Evolutionary conservation across 23 tunicate genomes (phyloP).

Genomic region (Styela plicata): DNA sequence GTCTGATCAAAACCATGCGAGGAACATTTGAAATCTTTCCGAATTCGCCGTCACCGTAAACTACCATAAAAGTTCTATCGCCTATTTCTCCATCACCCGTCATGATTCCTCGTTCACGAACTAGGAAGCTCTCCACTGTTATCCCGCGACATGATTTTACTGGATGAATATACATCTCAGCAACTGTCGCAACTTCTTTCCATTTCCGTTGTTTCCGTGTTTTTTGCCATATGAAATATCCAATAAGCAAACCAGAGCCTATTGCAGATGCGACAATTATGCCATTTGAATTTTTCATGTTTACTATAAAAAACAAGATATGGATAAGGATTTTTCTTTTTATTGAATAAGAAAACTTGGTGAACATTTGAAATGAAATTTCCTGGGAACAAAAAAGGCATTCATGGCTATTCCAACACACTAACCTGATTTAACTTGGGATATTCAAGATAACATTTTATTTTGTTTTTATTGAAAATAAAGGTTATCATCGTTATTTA

Average conservation of each 20-base stretch:
- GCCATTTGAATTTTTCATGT: not conserved
- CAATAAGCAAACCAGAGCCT: not conserved
- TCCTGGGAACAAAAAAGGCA: too few relatives aligned
- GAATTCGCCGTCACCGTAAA: not conserved
- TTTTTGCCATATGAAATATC: not conserved
- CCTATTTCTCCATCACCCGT: not conserved
- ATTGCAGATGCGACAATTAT: not conserved
- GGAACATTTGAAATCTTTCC: not conserved
- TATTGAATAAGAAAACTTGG: too few relatives aligned
- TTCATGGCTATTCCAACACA: too few relatives aligned
- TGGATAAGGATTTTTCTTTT: too few relatives aligned
- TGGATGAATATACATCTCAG: slow-evolving; percentile 34
- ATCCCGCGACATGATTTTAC: slow-evolving; percentile 29
- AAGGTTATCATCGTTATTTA: too few relatives aligned
- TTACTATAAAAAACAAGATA: too few relatives aligned
- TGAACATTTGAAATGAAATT: too few relatives aligned
- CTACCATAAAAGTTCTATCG: not conserved
- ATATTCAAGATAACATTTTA: too few relatives aligned
- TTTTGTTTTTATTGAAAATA: too few relatives aligned
- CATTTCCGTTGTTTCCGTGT: slow-evolving; percentile 1
- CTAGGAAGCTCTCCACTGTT: not conserved
- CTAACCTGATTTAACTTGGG: too few relatives aligned
- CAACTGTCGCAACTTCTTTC: slow-evolving; percentile 37
- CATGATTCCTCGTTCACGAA: not conserved
- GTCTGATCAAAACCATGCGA: not conserved